Evolutionary conservation across 2,113 vertebrate species (phyloP), one percentile per base, ranked within the genome.

Genomic region (Macquaria ambigua): DNA sequence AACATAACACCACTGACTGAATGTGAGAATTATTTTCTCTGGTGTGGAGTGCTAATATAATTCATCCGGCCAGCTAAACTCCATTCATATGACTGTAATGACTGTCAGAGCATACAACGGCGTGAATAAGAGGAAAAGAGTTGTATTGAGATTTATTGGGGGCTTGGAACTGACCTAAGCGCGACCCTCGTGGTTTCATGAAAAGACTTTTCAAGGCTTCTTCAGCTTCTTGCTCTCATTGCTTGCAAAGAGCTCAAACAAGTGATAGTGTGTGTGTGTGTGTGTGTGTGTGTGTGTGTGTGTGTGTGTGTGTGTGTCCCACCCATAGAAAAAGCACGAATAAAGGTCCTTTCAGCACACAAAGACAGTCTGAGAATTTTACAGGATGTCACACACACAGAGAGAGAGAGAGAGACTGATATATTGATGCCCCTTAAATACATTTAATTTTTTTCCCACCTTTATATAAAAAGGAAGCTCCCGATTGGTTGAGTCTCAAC

Each of bases 401-500:
- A 31, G 28, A 31, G 28, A 31, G 28, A 31, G 28, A 31, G 28
- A 31, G 28, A 31, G 55, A 14, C 69, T 73, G 48, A 79, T 90
- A 53, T 31, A 87, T 83, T 63, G 46, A 83, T 89, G 72, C 56
- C 79, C 59, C 75, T 67, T 84, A 87, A 86, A 87, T 66, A 10
- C 31, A 72, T 87, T 78, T 52, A 1, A 23, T 81, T 64, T 79
- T 62, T 73, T 72, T 63, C 25, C 25, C 43, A 77, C 86, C 62
- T 88, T 76, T 84, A 86, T 79, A 76, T 83, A 73, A 92, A 91
- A 82, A 77, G 53, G 81, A 85, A 58, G 87, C 82, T 81, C 77
- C 68, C 83, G 15, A 95, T 95, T 95, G 93, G 93, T 78, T 87
- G 74, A 58, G n/a, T 77, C 48, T 73, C 63, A 61, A 84, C 84